phyloP scores from a whole-genome alignment of 92 coral and sea anemone genomes.

The Palythoa heliodiscus region DNA sequence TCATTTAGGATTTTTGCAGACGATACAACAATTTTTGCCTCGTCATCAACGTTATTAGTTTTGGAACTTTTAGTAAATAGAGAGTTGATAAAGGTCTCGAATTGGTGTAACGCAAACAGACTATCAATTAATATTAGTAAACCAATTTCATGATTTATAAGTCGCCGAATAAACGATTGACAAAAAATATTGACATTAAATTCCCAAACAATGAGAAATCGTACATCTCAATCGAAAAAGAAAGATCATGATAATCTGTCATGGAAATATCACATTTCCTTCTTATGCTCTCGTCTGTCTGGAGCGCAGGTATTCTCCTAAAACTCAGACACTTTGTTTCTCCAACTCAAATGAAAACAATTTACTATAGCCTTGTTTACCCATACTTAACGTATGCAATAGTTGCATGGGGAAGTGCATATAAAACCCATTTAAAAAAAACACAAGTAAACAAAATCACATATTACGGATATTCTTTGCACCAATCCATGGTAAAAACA shows the following conservation, averaged over 20 bases:
- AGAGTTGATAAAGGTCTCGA: slow-evolving; percentile 24
- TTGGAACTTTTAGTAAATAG: slow-evolving; percentile 18
- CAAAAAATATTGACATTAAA: not conserved
- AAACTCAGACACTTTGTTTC: slow-evolving; percentile 51
- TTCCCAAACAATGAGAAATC: slow-evolving; percentile 4
- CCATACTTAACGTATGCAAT: slow-evolving; percentile 54
- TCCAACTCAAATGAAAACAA: slow-evolving; percentile 29
- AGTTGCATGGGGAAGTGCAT: slow-evolving; percentile 34
- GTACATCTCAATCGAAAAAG: slow-evolving; percentile 15
- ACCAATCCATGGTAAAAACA: slow-evolving; percentile 43
- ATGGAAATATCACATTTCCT: slow-evolving; percentile 35
- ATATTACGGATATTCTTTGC: slow-evolving; percentile 46
- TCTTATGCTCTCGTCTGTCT: slow-evolving; percentile 33
- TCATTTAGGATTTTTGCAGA: slow-evolving; percentile 27
- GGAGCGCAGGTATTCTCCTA: slow-evolving; percentile 41
- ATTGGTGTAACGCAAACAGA: slow-evolving; percentile 24
- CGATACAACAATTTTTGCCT: slow-evolving; percentile 25
- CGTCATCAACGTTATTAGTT: not conserved
- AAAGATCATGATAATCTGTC: slow-evolving; percentile 40
- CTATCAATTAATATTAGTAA: slow-evolving; percentile 18
- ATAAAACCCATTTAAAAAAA: slow-evolving; percentile 48
- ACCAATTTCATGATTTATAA: not conserved
- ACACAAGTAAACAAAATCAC: slow-evolving; percentile 38
- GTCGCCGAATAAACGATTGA: not conserved
- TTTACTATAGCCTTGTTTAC: slow-evolving; percentile 41